Evolutionary conservation across 2,113 vertebrate species (phyloP), one percentile per base, ranked within the genome.

Genomic region (Natator depressus): DNA sequence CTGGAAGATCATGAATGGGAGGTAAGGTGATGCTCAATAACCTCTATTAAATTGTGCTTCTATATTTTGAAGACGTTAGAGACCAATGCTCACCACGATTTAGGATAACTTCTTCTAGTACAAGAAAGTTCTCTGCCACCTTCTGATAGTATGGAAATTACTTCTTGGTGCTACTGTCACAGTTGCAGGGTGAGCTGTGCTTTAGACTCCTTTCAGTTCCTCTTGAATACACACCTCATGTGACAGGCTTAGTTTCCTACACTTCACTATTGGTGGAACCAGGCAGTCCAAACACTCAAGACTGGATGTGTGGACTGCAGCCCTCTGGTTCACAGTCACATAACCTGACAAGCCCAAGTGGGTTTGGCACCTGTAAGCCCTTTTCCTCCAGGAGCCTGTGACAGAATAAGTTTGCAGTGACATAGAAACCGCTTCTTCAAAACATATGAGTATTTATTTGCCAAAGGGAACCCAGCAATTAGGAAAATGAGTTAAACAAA

Each of bases 181-280:
- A 14, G 16, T 57, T 85, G 17, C 27, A 25, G 51, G 88, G 53
- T 84, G 47, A 0, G 0, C 13, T 53, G 51, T 51, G n/a, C 46
- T 50, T 69, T 80, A 82, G 82, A 80, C 24, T 29, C 50, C 0
- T 0, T 25, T 0, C 16, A 49, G 2, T 19, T 90, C 76, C 80
- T 47, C 9, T 57, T 54, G 87, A 59, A 87, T 12, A 38, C 16
- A 17, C 1, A 9, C 62, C 59, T 82, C 47, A 47, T 54, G 47
- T 27, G 24, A 25, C 0, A 38, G n/a, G 31, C 24, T 13, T 1
- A 2, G 1, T 59, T 29, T 59, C 27, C 57, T 59, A 29, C 27
- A 59, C 27, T 59, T n/a, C 49, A 47, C n/a, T 35, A 27, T 22
- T 31, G 38, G 4, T 2, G 5, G 22, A 65, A 42, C 85, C 29